Evolutionary conservation across 1,140 invertebrate species (phyloP), one percentile per base, ranked within the genome.

Genomic region (Aricia agestis): DNA sequence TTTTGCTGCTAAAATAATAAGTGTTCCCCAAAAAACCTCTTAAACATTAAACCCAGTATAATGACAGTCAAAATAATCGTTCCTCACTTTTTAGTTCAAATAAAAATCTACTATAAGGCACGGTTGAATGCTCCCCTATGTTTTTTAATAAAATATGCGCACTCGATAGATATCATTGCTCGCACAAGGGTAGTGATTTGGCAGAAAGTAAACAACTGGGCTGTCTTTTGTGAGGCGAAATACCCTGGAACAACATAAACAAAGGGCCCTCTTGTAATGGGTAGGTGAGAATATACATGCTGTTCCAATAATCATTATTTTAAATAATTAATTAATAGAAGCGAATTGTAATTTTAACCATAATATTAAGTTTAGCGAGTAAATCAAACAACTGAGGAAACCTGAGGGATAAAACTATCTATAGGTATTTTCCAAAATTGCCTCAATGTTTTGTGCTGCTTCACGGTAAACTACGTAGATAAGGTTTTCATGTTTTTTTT

Each of bases 131-230:
- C 70, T 74, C 78, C 80, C 83, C 78, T 79, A 78, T 85, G 81
- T 89, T 89, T 89, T 87, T 87, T 83, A 84, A 85, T 89, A 86
- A 90, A 90, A 86, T 85, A 89, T 87, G 79, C 84, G 76, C 73
- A 78, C 73, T 82, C 74, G 81, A 84, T 87, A 85, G 85, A 89
- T 90, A 90, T 90, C 86, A 90, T 75, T 84, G 84, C 76, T 70
- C 25, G 61, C 74, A 76, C 73, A 73, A 74, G 83, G 83, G 85
- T 82, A 86, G 86, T 89, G 87, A 89, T 90, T 90, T 88, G 82
- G 86, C 87, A 84, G 76, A 89, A 88, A 86, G 81, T 85, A 89
- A 90, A 89, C 86, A 90, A 84, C 78, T 76, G 80, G 79, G 70
- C 76, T 77, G 81, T 82, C 84, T 87, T 83, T 87, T 85, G 81